Base-by-base conservation (phyloP, 2,797 vertebrate species). In the Eulemur rubriventer region DNA sequence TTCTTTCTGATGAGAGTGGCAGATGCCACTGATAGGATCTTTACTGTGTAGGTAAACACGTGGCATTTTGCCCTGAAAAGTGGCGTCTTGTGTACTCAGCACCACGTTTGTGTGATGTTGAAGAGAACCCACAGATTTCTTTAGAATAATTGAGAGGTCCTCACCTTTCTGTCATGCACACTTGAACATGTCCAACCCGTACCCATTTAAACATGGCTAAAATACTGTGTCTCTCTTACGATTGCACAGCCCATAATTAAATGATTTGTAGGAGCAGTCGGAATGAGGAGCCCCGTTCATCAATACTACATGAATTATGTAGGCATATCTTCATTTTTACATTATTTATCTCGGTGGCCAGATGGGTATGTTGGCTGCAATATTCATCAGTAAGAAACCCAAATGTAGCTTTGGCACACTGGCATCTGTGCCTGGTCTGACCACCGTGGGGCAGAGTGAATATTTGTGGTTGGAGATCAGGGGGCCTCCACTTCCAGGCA, bases 301-400 rank as follows among this genome's bases (percentile, higher is more conserved):
- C 97, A 97, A 80, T 97, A 81, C 33, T 93, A 78, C 85, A 92
- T 96, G 97, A 98, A 94, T 97, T 97, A 89, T 97, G 96, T 95
- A 95, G 89, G 82, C 94, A 46, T 84, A 84, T 85, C 88, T 98
- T 97, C 84, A 18, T 94, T 96, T 97, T 80, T 89, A 75, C 63
- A 11, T 97, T 97, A 91, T 43, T 97, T 96, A 96, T 95, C 95
- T 35, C 75, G 0, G 89, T 26, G 30, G 96, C 97, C 98, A 98
- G 98, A 98, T 98, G 98, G 97, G 96, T 89, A 69, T 1, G 43
- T 96, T 97, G 92, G 81, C 97, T 98, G 50, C 84, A 43, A 35
- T 97, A 92, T 98, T 97, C 89, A 97, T 98, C 98, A 98, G 75
- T 87, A 94, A 94, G 96, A 96, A 94, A 88, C 96, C 91, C 96